phyloP scores from a whole-genome alignment of 2,888 invertebrate species.

The Drosophila demipolita region DNA sequence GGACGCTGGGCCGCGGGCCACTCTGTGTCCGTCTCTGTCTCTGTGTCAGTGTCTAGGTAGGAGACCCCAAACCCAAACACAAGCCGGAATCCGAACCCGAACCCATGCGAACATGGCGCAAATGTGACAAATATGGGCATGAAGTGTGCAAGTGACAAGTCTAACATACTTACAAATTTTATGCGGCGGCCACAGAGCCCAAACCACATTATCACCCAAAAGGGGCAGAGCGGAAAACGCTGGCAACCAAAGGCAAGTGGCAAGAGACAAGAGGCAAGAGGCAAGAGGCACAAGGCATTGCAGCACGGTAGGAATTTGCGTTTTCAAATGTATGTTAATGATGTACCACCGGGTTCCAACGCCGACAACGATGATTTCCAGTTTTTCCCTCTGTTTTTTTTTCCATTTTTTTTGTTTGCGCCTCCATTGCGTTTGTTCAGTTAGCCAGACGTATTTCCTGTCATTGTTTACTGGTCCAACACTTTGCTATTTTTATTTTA shows the following conservation, averaged over 20 bases:
- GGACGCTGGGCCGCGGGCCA: constrained; percentile 54
- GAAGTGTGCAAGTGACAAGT: constrained; percentile 82
- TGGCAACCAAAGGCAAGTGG: background rate
- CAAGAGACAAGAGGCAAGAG: background rate
- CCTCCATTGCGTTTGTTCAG: constrained; percentile 36
- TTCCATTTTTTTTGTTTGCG: constrained; percentile 2
- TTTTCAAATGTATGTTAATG: constrained; percentile 81
- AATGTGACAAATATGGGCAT: constrained; percentile 82
- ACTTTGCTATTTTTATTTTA: constrained; percentile 73
- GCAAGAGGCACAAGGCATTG: constrained; percentile 20
- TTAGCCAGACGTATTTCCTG: constrained; percentile 76
- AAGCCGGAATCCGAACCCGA: constrained; percentile 19
- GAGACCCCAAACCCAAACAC: constrained; percentile 7
- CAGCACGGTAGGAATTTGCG: constrained; percentile 62
- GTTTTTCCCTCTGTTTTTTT: constrained; percentile 41
- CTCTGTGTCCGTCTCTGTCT: constrained; percentile 1
- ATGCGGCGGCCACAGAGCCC: constrained; percentile 57
- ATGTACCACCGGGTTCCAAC: constrained; percentile 53
- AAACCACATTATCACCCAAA: constrained; percentile 61
- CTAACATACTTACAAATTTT: constrained; percentile 80
- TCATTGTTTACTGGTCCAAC: constrained; percentile 57
- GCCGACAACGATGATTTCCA: constrained; percentile 63
- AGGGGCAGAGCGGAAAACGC: constrained; percentile 2
- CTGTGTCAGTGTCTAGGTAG: background rate
- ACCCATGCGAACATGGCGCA: constrained; percentile 72